A percentile compares a stretch with the other conserved stretches of the same genome.
Conservation (phyloP, 2,113 vertebrate genomes). For the Trematocara marginatum region DNA sequence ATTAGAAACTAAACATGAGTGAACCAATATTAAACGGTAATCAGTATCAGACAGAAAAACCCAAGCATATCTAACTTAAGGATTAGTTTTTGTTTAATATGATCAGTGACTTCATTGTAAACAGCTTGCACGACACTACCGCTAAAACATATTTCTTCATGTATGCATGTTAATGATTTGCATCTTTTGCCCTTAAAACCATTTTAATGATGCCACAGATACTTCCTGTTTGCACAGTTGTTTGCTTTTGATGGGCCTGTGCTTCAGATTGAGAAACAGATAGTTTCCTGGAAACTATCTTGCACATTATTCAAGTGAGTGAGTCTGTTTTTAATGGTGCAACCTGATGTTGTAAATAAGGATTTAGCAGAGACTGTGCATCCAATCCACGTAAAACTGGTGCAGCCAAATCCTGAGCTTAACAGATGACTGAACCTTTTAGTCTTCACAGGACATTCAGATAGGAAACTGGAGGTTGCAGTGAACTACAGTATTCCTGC, state of each 20-base stretch:
- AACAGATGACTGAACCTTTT: neutral
- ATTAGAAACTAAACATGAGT: neutral
- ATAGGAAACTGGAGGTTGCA: neutral
- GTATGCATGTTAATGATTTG: neutral
- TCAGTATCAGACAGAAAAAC: neutral
- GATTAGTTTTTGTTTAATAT: neutral
- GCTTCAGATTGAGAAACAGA: neutral
- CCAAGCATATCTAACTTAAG: neutral
- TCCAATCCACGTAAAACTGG: neutral
- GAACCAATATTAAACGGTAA: neutral
- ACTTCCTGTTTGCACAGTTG: neutral
- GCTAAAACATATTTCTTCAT: neutral
- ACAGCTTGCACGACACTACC: neutral
- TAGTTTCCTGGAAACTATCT: neutral
- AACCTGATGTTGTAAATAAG: neutral
- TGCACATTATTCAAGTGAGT: neutral
- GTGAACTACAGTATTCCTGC: neutral
- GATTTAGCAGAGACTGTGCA: neutral
- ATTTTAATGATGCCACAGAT: neutral
- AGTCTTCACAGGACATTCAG: neutral
- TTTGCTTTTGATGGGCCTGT: neutral
- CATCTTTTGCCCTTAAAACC: neutral
- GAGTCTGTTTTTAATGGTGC: neutral
- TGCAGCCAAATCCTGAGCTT: neutral
- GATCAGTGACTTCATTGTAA: neutral